Evolutionary conservation across 2,888 invertebrate genomes (phyloP), one percentile per base, ranked within the genome.

Genomic region (Thereva unica): DNA sequence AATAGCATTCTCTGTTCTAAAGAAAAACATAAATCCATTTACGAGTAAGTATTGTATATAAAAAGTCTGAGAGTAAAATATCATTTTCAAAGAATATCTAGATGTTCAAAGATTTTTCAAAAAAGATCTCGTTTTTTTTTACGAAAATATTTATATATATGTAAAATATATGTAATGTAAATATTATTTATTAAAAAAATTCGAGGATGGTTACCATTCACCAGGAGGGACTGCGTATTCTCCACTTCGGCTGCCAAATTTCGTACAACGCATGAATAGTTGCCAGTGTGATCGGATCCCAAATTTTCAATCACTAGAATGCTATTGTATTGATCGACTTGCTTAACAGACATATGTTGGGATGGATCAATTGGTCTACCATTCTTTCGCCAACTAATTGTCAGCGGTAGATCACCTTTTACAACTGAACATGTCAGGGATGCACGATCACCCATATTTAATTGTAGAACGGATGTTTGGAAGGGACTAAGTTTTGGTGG

Each of bases 401-500:
- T 86, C 72, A 92, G 81, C 45, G 92, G 92, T 71, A 87, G 83
- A 80, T 91, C 91, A 64, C 92, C 90, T 76, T 89, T 87, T 65
- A 88, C 87, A 72, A 90, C 89, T 47, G 89, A 88, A 78, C 90
- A 90, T 71, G 89, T 89, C 71, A 90, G 81, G 61, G 88, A 89
- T 71, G 89, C 88, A 61, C 90, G 85, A 76, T 90, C 89, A 69
- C 89, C 89, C 74, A 89, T 86, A 76, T 89, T 88, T 67, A 89
- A 83, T 73, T 87, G 87, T 73, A 87, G 84, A 75, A 87, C 87
- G 69, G 87, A 85, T 74, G 83, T 82, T 81, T 84, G 85, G 82
- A 89, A 89, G 71, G 89, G 88, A 82, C 87, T 89, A 83, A 90
- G 85, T 84, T 89, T 89, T 75, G 90, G 90, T 76, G 90, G 89